phyloP scores from a whole-genome alignment of 2,888 invertebrate species.

The Seira sanloemensis region DNA sequence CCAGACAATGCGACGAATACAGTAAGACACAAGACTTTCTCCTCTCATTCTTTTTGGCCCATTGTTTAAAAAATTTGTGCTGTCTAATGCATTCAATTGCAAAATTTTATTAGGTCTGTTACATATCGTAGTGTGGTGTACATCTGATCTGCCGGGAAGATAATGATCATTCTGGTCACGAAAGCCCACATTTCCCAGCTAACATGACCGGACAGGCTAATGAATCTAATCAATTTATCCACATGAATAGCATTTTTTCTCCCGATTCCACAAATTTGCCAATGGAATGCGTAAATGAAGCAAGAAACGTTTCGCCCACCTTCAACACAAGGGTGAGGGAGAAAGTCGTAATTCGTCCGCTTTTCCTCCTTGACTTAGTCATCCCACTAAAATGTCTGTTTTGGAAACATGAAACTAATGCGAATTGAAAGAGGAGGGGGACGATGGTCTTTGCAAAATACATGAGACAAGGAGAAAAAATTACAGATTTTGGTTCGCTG shows the following conservation, averaged over 20 bases:
- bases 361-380: neutral
- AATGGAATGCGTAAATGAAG: neutral
- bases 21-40: too few species aligned
- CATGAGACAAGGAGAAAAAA: neutral
- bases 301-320: too few species aligned
- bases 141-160: neutral
- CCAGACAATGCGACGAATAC: neutral
- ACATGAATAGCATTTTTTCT: conserved; percentile 4
- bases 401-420: conserved; percentile 9
- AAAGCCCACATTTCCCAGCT: conserved; percentile 2
- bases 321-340: too few species aligned
- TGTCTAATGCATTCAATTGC: neutral
- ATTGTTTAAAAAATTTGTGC: neutral
- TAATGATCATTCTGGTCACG: conserved; percentile 4
- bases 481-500: neutral
- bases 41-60: neutral
- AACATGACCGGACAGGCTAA: conserved; percentile 13
- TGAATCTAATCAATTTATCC: conserved; percentile 40
- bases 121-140: neutral
- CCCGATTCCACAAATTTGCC: neutral
- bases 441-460: neutral
- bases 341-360: neutral
- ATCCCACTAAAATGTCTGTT: neutral
- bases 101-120: neutral
- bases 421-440: conserved; percentile 6